Evolutionary conservation across 2,113 vertebrate genomes (phyloP).

Genomic region (Albula goreensis): DNA sequence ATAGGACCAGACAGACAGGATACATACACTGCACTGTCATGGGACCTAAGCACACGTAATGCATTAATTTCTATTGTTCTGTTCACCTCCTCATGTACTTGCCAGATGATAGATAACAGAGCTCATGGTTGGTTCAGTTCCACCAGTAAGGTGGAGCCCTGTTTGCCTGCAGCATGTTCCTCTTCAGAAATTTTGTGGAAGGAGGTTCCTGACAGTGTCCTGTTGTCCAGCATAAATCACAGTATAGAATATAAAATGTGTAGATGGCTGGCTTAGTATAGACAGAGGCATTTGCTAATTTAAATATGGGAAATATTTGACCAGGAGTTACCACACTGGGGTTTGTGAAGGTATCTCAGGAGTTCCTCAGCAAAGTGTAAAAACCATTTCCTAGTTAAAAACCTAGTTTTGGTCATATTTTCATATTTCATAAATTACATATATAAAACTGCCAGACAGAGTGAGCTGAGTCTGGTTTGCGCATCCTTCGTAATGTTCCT

Average conservation of each 20-base stretch:
- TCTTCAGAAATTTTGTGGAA: not conserved
- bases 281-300: no score
- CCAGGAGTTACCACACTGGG: no score
- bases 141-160: not conserved
- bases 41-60: conserved; percentile 45
- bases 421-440: no score
- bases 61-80: conserved; percentile 38
- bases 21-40: conserved; percentile 30
- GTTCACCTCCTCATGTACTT: conserved; percentile 7
- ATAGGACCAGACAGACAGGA: conserved; percentile 34
- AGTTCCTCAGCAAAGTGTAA: not conserved
- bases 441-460: no score
- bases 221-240: no score
- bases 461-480: no score
- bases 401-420: not conserved
- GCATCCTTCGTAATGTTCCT: no score
- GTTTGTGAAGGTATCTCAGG: not conserved
- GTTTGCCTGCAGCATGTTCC: not conserved
- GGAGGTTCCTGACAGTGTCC: not conserved
- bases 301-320: no score
- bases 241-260: not conserved
- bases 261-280: not conserved
- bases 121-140: not conserved
- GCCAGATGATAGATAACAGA: not conserved
- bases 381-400: not conserved